phyloP scores from a whole-genome alignment of 2,888 invertebrate genomes.

The Trissonchulus sp. region DNA sequence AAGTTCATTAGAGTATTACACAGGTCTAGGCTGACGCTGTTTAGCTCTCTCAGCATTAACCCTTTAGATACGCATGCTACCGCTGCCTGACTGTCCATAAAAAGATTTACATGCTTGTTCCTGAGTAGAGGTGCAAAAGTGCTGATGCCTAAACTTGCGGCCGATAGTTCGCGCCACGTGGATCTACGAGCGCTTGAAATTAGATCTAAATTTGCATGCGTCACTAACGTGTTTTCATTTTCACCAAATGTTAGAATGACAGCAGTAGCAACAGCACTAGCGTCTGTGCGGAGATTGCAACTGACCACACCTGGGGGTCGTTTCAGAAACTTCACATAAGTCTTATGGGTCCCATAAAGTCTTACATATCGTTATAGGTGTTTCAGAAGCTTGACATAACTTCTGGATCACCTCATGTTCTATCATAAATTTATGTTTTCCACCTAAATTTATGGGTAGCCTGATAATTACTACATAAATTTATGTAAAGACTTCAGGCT shows the following conservation, averaged over 20 bases:
- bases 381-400: too few relatives aligned
- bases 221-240: background rate
- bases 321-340: too few relatives aligned
- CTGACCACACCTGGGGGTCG: too few relatives aligned
- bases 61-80: background rate
- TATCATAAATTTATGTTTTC: too few relatives aligned
- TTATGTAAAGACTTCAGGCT: too few relatives aligned
- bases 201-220: background rate
- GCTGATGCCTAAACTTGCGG: background rate
- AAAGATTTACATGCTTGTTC: background rate
- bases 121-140: background rate
- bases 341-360: too few relatives aligned
- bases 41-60: background rate
- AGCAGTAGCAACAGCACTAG: background rate
- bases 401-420: too few relatives aligned
- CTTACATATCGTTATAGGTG: too few relatives aligned
- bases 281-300: background rate
- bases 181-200: background rate
- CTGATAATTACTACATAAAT: too few relatives aligned
- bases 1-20: too few relatives aligned
- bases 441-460: too few relatives aligned
- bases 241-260: background rate
- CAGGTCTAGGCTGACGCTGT: too few relatives aligned
- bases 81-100: background rate
- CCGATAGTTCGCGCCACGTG: background rate